Evolutionary conservation across 2,888 invertebrate species (phyloP).

Genomic region (Drosophila histrio): DNA sequence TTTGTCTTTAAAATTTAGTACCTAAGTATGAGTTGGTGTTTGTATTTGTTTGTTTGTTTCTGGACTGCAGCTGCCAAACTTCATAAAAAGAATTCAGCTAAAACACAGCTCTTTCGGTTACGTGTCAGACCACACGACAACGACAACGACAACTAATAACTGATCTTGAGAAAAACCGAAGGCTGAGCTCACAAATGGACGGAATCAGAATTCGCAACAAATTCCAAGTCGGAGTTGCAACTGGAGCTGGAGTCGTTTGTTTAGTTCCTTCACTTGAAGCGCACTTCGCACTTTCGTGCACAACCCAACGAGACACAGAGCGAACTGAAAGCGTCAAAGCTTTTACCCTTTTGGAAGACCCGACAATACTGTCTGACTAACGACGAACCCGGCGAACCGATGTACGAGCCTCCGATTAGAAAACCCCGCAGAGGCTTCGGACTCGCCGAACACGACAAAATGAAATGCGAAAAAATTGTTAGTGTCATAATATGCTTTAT

Average conservation of each 20-base stretch:
- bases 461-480: slow-evolving; percentile 64
- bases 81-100: slow-evolving; percentile 7
- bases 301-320: slow-evolving; percentile 38
- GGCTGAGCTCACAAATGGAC: slow-evolving; percentile 18
- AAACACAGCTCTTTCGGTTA: slow-evolving; percentile 25
- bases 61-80: slow-evolving; percentile 6
- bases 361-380: slow-evolving; percentile 12
- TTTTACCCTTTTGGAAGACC: slow-evolving; percentile 50
- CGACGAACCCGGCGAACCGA: slow-evolving; percentile 33
- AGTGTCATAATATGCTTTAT: slow-evolving; percentile 66
- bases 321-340: slow-evolving; percentile 42
- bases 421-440: slow-evolving; percentile 34
- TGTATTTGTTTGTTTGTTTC: not conserved
- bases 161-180: slow-evolving; percentile 32
- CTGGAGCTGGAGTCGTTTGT: not conserved
- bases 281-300: slow-evolving; percentile 35
- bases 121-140: slow-evolving; percentile 31
- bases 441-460: slow-evolving; percentile 30
- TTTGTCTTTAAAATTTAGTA: not conserved
- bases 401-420: slow-evolving; percentile 24
- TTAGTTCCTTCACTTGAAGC: slow-evolving; percentile 3
- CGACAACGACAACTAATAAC: slow-evolving; percentile 1
- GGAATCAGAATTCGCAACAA: slow-evolving; percentile 9
- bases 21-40: not conserved
- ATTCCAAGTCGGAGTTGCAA: not conserved